phyloP scores from a whole-genome alignment of 2,888 invertebrate species.

The Drosophila setosimentum region DNA sequence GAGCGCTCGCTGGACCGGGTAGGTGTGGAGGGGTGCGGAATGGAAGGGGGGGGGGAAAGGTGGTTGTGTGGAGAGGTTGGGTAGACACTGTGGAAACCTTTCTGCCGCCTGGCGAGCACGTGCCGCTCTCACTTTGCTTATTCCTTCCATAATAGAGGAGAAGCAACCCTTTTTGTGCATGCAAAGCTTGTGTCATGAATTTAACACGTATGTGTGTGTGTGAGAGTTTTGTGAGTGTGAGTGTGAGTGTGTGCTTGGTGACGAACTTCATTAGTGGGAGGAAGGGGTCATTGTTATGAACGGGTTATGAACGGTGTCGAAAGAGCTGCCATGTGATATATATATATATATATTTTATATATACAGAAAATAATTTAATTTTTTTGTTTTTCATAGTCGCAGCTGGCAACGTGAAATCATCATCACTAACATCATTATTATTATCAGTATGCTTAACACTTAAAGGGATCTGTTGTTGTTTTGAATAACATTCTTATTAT shows the following conservation, averaged over 20 bases:
- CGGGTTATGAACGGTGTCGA: background rate
- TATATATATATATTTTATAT: slow-evolving; percentile 24
- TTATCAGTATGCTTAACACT: slow-evolving; percentile 61
- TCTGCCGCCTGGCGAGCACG: slow-evolving; percentile 41
- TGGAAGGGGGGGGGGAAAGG: background rate
- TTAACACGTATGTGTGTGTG: slow-evolving; percentile 52
- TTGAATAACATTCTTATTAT: background rate
- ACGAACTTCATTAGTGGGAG: slow-evolving; percentile 18
- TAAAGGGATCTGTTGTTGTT: slow-evolving; percentile 46
- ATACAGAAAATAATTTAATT: slow-evolving; percentile 13
- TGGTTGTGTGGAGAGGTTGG: no score
- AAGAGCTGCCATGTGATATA: slow-evolving; percentile 34
- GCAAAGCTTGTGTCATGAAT: slow-evolving; percentile 65
- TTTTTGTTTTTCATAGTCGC: background rate
- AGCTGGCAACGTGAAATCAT: slow-evolving; percentile 20
- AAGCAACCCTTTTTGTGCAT: slow-evolving; percentile 69
- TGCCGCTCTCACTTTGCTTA: slow-evolving; percentile 55
- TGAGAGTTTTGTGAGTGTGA: background rate
- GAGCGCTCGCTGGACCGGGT: background rate
- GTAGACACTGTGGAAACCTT: background rate
- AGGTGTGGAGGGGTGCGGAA: background rate
- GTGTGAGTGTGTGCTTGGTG: slow-evolving; percentile 3
- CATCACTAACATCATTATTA: slow-evolving; percentile 37
- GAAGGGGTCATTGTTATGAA: slow-evolving; percentile 11
- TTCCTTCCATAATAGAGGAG: background rate